A percentile compares a stretch with the other conserved stretches of the same genome.
Evolutionary conservation across 2,113 vertebrate species (phyloP).

Genomic region (Holacanthus passer): DNA sequence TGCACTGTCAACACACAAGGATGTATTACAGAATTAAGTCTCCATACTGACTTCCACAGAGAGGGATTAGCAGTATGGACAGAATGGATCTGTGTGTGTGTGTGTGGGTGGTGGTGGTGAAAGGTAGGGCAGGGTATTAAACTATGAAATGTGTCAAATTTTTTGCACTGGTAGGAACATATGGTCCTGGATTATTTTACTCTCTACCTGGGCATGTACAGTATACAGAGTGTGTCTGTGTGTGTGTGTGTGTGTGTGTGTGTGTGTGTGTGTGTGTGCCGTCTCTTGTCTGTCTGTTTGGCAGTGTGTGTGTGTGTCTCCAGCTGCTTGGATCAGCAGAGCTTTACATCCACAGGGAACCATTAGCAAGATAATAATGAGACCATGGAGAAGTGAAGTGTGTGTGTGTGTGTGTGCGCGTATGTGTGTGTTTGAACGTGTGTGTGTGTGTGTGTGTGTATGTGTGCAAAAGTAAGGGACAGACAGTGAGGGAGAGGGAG

Average conservation of each 20-base stretch:
- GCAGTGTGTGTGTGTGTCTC: slow-evolving; percentile 45
- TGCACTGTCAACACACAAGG: slow-evolving; percentile 22
- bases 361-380: slow-evolving; percentile 79
- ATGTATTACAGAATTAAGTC: slow-evolving; percentile 35
- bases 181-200: slow-evolving; percentile 51
- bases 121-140: slow-evolving; percentile 23
- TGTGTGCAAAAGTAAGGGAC: slow-evolving; percentile 19
- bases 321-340: slow-evolving; percentile 80
- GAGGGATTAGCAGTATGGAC: slow-evolving; percentile 37
- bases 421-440: too few species aligned
- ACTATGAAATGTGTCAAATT: slow-evolving; percentile 53
- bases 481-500: slow-evolving; percentile 3
- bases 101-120: not conserved
- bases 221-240: not conserved
- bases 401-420: slow-evolving; percentile 34
- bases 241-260: slow-evolving; percentile 24
- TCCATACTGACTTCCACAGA: slow-evolving; percentile 23
- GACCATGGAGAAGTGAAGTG: slow-evolving; percentile 63
- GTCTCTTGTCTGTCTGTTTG: too few species aligned
- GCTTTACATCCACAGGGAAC: slow-evolving; percentile 80
- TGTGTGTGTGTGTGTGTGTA: slow-evolving; percentile 16
- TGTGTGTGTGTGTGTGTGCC: slow-evolving; percentile 37
- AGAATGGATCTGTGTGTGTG: slow-evolving; percentile 13
- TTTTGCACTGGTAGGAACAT: slow-evolving; percentile 62
- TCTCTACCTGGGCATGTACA: slow-evolving; percentile 44